Evolutionary conservation across 2,797 vertebrate genomes (phyloP).

Genomic region (Anguilla obscura): DNA sequence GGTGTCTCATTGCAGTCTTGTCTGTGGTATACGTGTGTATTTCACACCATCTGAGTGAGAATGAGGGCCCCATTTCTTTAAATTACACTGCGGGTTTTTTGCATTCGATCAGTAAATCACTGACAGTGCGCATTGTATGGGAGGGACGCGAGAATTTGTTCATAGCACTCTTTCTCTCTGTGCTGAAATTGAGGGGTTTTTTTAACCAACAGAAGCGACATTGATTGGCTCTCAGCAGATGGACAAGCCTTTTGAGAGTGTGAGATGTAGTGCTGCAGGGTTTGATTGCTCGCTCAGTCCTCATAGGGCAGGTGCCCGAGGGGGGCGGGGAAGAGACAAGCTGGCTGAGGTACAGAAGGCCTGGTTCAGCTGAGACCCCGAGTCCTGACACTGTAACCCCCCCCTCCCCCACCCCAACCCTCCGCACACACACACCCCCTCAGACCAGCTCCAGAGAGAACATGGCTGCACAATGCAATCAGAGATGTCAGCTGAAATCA

Average conservation of each 20-base stretch:
- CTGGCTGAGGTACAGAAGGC: conserved; percentile 42
- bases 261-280: neutral
- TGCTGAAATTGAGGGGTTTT: neutral
- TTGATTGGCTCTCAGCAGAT: neutral
- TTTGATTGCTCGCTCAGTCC: neutral
- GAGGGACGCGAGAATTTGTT: neutral
- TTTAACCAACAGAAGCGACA: neutral
- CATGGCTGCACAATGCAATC: neutral
- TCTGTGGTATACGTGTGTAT: neutral
- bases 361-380: conserved; percentile 48
- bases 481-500: neutral
- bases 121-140: neutral
- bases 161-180: neutral
- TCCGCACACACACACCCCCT: neutral
- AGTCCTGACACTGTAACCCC: neutral
- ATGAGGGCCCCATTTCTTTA: neutral
- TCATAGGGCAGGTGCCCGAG: neutral
- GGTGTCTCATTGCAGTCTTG: neutral
- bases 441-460: neutral
- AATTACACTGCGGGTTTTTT: neutral
- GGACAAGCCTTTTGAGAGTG: neutral
- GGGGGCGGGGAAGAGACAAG: conserved; percentile 32
- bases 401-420: neutral
- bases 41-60: neutral
- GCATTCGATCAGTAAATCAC: neutral